Evolutionary conservation across 1,140 invertebrate genomes (phyloP).

Genomic region (Aradophagus sp.): DNA sequence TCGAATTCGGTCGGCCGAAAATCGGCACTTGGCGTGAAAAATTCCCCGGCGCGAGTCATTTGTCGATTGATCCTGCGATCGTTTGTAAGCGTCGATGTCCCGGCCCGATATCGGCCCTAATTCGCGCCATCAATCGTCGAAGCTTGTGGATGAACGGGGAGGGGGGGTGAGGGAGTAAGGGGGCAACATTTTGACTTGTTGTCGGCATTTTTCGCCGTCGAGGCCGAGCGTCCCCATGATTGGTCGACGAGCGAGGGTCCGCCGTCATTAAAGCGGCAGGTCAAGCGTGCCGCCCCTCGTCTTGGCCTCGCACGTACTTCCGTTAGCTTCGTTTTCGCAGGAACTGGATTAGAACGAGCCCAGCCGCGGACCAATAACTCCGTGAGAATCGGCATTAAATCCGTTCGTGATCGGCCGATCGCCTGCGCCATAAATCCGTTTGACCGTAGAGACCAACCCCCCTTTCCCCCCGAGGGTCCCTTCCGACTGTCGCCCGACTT

Average conservation of each 20-base stretch:
- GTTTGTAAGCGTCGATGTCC: slow-evolving; percentile 23
- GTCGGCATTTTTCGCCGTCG: slow-evolving; percentile 6
- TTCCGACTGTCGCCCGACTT: slow-evolving; percentile 33
- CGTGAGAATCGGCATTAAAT: slow-evolving; percentile 63
- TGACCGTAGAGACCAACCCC: too few species aligned
- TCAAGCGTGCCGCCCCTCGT: slow-evolving; percentile 65
- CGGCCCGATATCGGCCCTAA: slow-evolving; percentile 30
- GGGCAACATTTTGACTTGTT: slow-evolving; percentile 23
- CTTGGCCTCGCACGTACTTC: slow-evolving; percentile 63
- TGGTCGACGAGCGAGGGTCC: slow-evolving; percentile 30
- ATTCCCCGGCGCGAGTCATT: slow-evolving; percentile 4
- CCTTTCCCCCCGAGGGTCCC: slow-evolving; percentile 7
- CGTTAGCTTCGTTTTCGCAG: slow-evolving; percentile 69
- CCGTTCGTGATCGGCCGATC: slow-evolving; percentile 46
- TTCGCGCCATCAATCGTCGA: slow-evolving; percentile 31
- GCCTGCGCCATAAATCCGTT: slow-evolving; percentile 45
- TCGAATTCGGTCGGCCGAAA: too few species aligned
- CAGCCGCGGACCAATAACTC: slow-evolving; percentile 60
- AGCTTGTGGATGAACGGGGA: slow-evolving; percentile 27
- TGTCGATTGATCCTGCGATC: slow-evolving; percentile 26
- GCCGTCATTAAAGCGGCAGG: slow-evolving; percentile 64
- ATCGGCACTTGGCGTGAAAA: slow-evolving; percentile 1
- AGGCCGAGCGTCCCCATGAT: neutral
- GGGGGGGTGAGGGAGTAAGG: slow-evolving; percentile 19
- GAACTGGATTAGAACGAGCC: slow-evolving; percentile 70